phyloP scores from a whole-genome alignment of 2,113 vertebrate species.

The Campylomormyrus tamandua region DNA sequence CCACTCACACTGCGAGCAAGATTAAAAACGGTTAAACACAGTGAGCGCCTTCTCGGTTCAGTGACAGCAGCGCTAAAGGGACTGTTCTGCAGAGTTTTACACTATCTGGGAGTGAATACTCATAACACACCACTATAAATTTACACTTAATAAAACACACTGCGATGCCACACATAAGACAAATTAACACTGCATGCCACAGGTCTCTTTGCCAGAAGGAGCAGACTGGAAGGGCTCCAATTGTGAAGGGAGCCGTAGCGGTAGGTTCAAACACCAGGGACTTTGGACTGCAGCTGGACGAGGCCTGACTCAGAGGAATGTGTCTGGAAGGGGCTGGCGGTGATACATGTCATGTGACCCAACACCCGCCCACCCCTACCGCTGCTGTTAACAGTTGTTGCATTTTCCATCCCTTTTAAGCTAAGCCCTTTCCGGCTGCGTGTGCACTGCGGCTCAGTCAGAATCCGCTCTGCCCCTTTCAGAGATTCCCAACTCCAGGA shows the following conservation, averaged over 20 bases:
- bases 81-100: not conserved
- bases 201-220: not conserved
- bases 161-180: not conserved
- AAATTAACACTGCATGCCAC: not conserved
- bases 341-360: not conserved
- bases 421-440: not conserved
- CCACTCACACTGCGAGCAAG: not conserved
- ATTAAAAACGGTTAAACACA: not conserved
- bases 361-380: not conserved
- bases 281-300: not conserved
- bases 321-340: not conserved
- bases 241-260: not conserved
- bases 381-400: not conserved
- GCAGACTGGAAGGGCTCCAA: not conserved
- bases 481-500: not conserved
- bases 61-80: not conserved
- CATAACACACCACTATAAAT: slow-evolving; percentile 1
- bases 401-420: not conserved
- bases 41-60: not conserved
- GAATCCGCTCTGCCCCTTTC: not conserved
- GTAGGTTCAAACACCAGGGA: not conserved
- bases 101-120: not conserved
- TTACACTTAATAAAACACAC: slow-evolving; percentile 10
- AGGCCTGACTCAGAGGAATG: not conserved
- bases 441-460: not conserved